Percentiles rank a stretch among this genome's conserved stretches.
Evolutionary conservation across 2,888 invertebrate genomes (phyloP).

Genomic region (Lycaena phlaeas): DNA sequence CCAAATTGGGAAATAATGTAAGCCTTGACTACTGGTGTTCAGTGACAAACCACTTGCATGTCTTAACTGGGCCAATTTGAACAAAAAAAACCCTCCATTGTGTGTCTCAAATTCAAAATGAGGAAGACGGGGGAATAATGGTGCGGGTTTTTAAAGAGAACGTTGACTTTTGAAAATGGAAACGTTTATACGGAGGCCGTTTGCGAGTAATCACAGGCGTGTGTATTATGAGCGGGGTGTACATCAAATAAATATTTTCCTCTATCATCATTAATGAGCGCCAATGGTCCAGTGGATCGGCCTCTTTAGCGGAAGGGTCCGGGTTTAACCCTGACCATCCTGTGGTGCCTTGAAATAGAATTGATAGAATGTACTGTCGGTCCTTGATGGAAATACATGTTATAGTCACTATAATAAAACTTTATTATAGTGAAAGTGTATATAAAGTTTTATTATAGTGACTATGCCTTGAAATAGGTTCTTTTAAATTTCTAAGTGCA

Average conservation of each 20-base stretch:
- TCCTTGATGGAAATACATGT: no score
- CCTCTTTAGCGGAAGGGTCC: no score
- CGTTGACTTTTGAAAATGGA: constrained; percentile 65
- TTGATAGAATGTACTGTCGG: no score
- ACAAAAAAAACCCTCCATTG: constrained; percentile 24
- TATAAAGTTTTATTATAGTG: no score
- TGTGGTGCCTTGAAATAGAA: no score
- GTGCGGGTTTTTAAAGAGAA: constrained; percentile 60
- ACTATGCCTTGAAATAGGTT: no score
- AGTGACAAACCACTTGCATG: constrained; percentile 51
- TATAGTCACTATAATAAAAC: no score
- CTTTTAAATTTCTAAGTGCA: no score
- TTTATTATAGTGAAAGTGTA: no score
- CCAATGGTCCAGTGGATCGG: no score
- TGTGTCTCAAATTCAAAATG: constrained; percentile 44
- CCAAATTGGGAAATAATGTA: constrained; percentile 2
- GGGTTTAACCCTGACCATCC: no score
- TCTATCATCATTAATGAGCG: no score
- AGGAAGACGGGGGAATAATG: constrained; percentile 67
- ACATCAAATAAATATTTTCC: constrained; percentile 21
- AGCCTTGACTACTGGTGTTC: constrained; percentile 41
- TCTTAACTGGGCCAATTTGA: constrained; percentile 53
- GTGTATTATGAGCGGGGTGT: constrained; percentile 34
- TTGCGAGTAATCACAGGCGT: constrained; percentile 66
- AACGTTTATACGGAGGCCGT: constrained; percentile 66